phyloP scores from a whole-genome alignment of 2,113 vertebrate genomes.

The Calyptommatus sinebrachiatus region DNA sequence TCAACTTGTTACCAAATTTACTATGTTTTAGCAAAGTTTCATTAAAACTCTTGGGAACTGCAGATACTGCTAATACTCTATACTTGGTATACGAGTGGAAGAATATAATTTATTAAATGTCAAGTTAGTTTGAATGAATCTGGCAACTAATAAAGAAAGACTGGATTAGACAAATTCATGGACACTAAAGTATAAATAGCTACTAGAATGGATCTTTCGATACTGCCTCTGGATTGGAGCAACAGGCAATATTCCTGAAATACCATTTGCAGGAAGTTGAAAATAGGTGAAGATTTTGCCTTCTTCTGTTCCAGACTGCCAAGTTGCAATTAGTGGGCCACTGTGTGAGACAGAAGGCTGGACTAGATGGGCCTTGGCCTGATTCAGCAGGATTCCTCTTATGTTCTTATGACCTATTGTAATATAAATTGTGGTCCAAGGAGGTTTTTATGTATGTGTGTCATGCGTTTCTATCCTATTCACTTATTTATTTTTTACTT shows the following conservation, averaged over 20 bases:
- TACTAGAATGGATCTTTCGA: too few species aligned
- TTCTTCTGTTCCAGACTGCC: too few species aligned
- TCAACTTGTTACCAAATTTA: slow-evolving; percentile 27
- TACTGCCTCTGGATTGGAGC: too few species aligned
- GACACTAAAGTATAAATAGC: too few species aligned
- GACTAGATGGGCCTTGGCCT: too few species aligned
- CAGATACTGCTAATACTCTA: slow-evolving; percentile 37
- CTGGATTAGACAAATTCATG: too few species aligned
- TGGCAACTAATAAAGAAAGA: slow-evolving; percentile 47
- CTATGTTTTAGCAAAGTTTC: slow-evolving; percentile 50
- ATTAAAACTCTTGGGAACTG: slow-evolving; percentile 45
- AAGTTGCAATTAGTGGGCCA: too few species aligned
- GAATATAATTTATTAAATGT: slow-evolving; percentile 45
- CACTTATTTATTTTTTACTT: slow-evolving; percentile 61
- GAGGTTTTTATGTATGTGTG: slow-evolving; percentile 27
- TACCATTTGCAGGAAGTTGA: too few species aligned
- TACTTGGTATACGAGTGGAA: slow-evolving; percentile 3
- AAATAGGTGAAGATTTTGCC: too few species aligned
- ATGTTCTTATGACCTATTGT: slow-evolving; percentile 25
- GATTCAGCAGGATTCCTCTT: too few species aligned
- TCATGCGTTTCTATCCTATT: slow-evolving; percentile 56
- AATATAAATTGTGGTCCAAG: slow-evolving; percentile 54
- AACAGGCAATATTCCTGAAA: too few species aligned
- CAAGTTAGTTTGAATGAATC: slow-evolving; percentile 52
- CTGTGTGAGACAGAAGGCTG: too few species aligned